These are phyloP conservation scores for Bibio marci DNA, from an alignment of 2,888 invertebrate species.

Conservation along the genomic window DNA sequence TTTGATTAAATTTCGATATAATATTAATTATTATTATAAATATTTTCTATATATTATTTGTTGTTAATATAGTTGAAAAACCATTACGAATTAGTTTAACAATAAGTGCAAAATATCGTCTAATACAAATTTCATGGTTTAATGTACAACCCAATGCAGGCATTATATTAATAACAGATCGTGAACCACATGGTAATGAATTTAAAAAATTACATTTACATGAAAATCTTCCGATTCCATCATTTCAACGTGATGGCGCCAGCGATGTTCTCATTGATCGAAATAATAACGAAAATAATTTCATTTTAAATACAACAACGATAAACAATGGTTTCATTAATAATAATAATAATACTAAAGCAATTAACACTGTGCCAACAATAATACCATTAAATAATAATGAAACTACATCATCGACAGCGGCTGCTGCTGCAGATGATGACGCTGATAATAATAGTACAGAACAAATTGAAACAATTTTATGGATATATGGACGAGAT, in stretches of 20 bases:
- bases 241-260: background rate
- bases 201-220: too few species aligned
- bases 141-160: slow-evolving; percentile 19
- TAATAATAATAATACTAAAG: too few species aligned
- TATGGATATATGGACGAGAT: slow-evolving; percentile 19
- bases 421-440: background rate
- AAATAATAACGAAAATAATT: too few species aligned
- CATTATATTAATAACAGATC: slow-evolving; percentile 21
- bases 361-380: background rate
- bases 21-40: background rate
- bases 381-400: slow-evolving; percentile 6
- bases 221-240: too few species aligned
- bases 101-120: slow-evolving; percentile 23
- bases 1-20: too few species aligned
- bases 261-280: too few species aligned
- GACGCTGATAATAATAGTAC: background rate
- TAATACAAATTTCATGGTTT: slow-evolving; percentile 25
- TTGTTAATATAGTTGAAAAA: background rate
- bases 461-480: background rate
- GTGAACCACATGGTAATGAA: slow-evolving; percentile 16
- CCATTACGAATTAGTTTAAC: slow-evolving; percentile 13
- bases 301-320: too few species aligned
- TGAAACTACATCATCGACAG: background rate
- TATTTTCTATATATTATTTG: background rate
- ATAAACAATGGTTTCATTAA: too few species aligned